These are phyloP conservation scores for Dysmachus trigonus DNA, from an alignment of 2,888 invertebrate genomes.

Conservation along the genomic window DNA sequence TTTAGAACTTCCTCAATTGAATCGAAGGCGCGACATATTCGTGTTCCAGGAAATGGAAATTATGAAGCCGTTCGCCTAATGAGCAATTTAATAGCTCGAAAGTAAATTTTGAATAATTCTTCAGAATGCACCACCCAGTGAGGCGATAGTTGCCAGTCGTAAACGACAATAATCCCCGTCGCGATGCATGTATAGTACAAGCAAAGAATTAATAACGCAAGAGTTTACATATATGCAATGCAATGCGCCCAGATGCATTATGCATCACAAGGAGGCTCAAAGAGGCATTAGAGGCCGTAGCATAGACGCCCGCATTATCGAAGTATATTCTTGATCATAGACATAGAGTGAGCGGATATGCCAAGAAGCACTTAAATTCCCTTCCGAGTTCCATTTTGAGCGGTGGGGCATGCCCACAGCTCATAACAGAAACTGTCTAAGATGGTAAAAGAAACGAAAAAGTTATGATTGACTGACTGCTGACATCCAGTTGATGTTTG, in stretches of 20 bases:
- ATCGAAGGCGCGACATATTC: neutral
- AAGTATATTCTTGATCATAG: neutral
- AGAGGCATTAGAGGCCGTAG: neutral
- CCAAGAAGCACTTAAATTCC: slow-evolving; percentile 29
- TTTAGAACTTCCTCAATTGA: neutral
- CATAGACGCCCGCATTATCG: slow-evolving; percentile 5
- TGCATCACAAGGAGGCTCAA: neutral
- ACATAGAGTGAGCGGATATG: slow-evolving; percentile 23
- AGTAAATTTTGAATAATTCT: neutral
- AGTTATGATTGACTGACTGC: slow-evolving; percentile 38
- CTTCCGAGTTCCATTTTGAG: neutral
- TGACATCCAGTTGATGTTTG: slow-evolving; percentile 38
- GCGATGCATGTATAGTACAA: neutral
- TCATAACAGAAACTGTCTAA: neutral
- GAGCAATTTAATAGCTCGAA: slow-evolving; percentile 4
- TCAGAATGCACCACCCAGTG: neutral
- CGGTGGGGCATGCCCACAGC: neutral
- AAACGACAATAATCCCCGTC: neutral
- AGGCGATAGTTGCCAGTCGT: neutral
- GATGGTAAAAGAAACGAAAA: neutral
- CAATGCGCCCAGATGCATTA: neutral
- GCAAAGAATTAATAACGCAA: slow-evolving; percentile 8
- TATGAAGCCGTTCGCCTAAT: neutral
- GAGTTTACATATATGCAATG: too few relatives aligned
- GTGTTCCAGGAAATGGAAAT: neutral